Evolutionary conservation across 2,888 invertebrate genomes (phyloP), one percentile per base, ranked within the genome.

Genomic region (Rhorus exstirpatorius): DNA sequence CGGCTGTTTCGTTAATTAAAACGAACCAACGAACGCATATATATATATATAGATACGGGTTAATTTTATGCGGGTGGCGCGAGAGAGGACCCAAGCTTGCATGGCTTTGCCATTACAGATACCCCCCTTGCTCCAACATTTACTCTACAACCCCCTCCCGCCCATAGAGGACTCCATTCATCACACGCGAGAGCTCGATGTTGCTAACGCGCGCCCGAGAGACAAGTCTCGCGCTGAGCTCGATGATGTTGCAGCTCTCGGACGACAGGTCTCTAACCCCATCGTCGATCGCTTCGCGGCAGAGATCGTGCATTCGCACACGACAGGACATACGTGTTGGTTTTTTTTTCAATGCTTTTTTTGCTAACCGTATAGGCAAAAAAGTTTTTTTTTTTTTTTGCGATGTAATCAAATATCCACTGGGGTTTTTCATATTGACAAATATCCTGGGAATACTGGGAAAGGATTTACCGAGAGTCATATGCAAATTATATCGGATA

Each of bases 1-100:
- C 88, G 89, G 88, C 78, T 91, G 91, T 92, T 92, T 91, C 91
- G 91, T 92, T 92, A 92, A 92, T 92, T 92, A 91, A 92, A 92
- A 91, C 89, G 89, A 90, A 90, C 88, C 79, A 85, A 86, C 88
- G 89, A 90, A 89, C 89, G 80, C 67, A 79, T 53, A 84, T 84
- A 31, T 31, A 85, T 88, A 79, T 53, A 84, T 84, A 31, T 31
- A 85, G 89, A 89, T 88, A 89, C 90, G 89, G 90, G 91, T 92
- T 92, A 92, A 92, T 92, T 92, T 92, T 91, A 92, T 92, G 92
- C 92, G 91, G 89, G 88, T 90, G 90, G 88, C 87, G 87, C 90
- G 87, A 88, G 89, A 91, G 88, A 88, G 84, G 88, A 84, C 86
- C 86, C 86, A 75, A 85, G 88, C 88, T 88, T 91, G 91, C 92